Conservation (phyloP, 2,888 invertebrate species). For the Proisotoma minuta region DNA sequence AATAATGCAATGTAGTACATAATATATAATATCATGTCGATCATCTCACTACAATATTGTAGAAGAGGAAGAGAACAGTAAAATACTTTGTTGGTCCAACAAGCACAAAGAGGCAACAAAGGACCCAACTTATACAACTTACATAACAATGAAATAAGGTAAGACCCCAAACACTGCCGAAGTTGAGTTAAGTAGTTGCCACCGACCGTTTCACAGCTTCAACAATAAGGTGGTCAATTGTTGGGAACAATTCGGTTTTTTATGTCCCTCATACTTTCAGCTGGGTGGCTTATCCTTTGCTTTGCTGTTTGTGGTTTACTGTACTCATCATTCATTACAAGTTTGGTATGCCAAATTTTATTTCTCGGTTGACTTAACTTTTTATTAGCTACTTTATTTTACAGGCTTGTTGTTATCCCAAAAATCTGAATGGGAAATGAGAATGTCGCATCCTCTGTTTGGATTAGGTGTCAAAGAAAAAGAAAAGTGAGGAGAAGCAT, state of each 20-base stretch:
- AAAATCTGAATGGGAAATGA: background rate
- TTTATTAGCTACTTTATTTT: background rate
- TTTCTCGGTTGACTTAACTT: slow-evolving; percentile 8
- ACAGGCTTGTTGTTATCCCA: background rate
- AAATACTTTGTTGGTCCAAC: background rate
- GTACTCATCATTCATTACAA: too few species aligned
- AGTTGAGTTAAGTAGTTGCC: slow-evolving; percentile 5
- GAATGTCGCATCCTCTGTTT: slow-evolving; percentile 15
- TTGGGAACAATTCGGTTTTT: slow-evolving; percentile 3
- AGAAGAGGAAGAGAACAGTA: background rate
- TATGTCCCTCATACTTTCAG: slow-evolving; percentile 3
- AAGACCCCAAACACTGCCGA: slow-evolving; percentile 1
- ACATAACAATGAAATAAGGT: background rate
- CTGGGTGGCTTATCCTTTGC: too few species aligned
- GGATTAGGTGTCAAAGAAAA: slow-evolving; percentile 13
- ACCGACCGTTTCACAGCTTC: slow-evolving; percentile 11
- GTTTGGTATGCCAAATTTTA: too few species aligned
- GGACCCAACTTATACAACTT: background rate
- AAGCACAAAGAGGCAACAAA: background rate
- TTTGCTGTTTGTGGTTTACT: slow-evolving; percentile 9
- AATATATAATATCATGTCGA: background rate
- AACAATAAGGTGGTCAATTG: slow-evolving; percentile 17
- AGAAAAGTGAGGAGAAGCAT: background rate
- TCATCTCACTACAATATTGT: background rate
- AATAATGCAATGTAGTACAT: too few species aligned